Conservation (phyloP, 2,888 invertebrate species). For the Oscheius onirici region DNA sequence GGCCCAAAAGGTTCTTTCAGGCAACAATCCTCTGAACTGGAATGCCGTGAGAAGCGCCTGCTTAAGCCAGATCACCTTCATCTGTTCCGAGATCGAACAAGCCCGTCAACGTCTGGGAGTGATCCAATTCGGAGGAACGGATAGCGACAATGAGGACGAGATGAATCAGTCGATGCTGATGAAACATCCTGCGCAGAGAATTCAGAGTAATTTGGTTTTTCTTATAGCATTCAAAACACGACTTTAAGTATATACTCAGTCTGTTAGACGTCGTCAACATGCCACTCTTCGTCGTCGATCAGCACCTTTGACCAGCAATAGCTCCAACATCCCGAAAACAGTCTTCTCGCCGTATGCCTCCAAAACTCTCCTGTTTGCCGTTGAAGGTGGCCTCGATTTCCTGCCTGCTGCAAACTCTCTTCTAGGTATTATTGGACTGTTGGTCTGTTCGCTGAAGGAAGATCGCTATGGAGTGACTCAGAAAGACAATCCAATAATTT, state of each 20-base stretch:
- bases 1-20: not conserved
- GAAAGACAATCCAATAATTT: not conserved
- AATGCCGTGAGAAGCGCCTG: not conserved
- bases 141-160: not conserved
- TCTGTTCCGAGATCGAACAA: no score
- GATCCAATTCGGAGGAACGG: no score
- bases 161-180: conserved; percentile 20
- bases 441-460: not conserved
- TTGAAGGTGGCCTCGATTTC: not conserved
- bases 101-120: no score
- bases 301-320: not conserved
- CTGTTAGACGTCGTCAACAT: conserved; percentile 9
- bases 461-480: conserved; percentile 13
- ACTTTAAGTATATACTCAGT: conserved; percentile 4
- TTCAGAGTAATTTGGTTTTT: not conserved
- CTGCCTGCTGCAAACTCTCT: not conserved
- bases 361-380: not conserved
- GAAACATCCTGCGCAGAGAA: conserved; percentile 13
- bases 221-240: no score
- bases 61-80: not conserved
- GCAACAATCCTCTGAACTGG: conserved; percentile 17
- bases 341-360: not conserved
- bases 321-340: not conserved
- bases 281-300: not conserved
- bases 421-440: not conserved